Evolutionary conservation across 2,113 vertebrate genomes (phyloP), one percentile per base, ranked within the genome.

Genomic region (Pygathrix nemaeus): DNA sequence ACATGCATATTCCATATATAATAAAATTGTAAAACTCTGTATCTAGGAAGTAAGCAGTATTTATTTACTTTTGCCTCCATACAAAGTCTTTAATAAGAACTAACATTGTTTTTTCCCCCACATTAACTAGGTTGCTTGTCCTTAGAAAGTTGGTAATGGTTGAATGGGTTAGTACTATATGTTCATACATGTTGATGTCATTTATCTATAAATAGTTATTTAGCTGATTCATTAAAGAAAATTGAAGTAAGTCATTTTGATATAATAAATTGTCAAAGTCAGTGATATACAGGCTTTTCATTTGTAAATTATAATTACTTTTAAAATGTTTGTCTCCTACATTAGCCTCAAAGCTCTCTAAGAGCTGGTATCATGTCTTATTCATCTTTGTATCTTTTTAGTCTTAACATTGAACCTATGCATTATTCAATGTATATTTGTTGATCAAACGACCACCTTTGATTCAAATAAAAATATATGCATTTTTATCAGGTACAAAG

Each of bases 291-390:
- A 86, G 23, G 35, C 81, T 89, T 90, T 75, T 8, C 32, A 70
- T 66, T 93, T 96, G 57, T 38, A 86, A 93, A 68, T 86, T 92
- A 92, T 85, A 84, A 75, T 81, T 89, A 52, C 82, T 89, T 94
- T 94, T 57, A 68, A 97, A 92, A 85, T 92, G 21, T 88, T n/a
- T 84, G 2, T 70, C 21, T 76, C 64, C 25, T 73, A 50, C 45
- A 78, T 57, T 92, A 85, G 21, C n/a, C 35, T 92, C 16, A 92
- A 92, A 7, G 1, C 17, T 96, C 13, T 85, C 70, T 32, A 13
- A 78, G 17, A 76, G 48, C 48, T 87, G 2, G 0, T 50, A 52
- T 57, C 64, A n/a, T 73, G 43, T 70, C 83, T 92, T 92, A 55
- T 8, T 79, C 78, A 79, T 73, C 43, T 88, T 79, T 35, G n/a